A percentile compares a stretch with the other conserved stretches of the same genome.
These are phyloP conservation scores for Trachelus stipa DNA, from an alignment of 2,888 invertebrate genomes.

Conservation along the genomic window DNA sequence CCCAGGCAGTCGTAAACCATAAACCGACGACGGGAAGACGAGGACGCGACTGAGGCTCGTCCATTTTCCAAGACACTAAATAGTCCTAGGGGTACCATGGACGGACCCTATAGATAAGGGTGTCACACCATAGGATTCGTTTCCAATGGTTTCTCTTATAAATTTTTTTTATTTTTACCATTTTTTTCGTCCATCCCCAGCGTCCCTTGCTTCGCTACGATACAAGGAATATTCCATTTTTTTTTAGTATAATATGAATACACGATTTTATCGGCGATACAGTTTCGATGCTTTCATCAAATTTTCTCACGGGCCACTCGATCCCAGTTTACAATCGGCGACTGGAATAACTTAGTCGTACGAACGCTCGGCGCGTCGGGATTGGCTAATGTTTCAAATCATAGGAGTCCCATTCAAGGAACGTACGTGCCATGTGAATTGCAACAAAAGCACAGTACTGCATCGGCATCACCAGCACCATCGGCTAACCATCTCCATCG, in stretches of 20 bases:
- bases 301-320: not conserved
- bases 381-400: conserved; percentile 56
- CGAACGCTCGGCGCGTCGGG: conserved; percentile 12
- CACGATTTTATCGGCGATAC: not conserved
- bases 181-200: not conserved
- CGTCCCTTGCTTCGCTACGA: not conserved
- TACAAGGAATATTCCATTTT: not conserved
- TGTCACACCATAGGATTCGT: conserved; percentile 25
- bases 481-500: conserved; percentile 26
- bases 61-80: conserved; percentile 22
- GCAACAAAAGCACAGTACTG: not conserved
- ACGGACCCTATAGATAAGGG: conserved; percentile 27
- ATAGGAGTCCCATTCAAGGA: conserved; percentile 52
- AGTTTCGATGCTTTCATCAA: not conserved
- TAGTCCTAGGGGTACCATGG: conserved; percentile 29
- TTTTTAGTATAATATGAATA: too few relatives aligned
- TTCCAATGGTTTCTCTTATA: conserved; percentile 16
- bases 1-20: conserved; percentile 4
- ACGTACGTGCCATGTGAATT: conserved; percentile 44
- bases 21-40: not conserved
- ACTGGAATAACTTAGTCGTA: not conserved
- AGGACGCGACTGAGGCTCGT: not conserved
- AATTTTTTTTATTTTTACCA: conserved; percentile 2
- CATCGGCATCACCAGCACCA: not conserved
- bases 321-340: not conserved